These are phyloP conservation scores for Gryllus longicercus DNA, from an alignment of 2,888 invertebrate species.

Conservation along the genomic window DNA sequence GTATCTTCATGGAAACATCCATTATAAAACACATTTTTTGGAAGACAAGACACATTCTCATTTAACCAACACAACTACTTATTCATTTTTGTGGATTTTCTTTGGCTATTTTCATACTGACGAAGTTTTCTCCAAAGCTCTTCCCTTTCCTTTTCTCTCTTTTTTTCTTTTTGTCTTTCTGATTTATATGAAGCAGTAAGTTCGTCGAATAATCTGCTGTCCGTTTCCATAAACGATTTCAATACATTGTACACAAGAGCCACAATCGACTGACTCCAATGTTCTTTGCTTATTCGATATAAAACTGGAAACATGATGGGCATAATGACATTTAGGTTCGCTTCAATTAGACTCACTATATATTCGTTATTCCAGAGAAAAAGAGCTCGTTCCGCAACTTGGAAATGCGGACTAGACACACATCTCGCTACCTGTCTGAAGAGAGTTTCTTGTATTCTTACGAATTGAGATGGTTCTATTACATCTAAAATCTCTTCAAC, in stretches of 20 bases:
- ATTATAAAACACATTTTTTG: too few relatives aligned
- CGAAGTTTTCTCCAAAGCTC: slow-evolving; percentile 96
- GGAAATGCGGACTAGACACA: slow-evolving; percentile 62
- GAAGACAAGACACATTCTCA: too few relatives aligned
- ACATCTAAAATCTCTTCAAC: slow-evolving; percentile 99
- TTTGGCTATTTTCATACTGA: slow-evolving; percentile 51
- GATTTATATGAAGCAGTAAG: slow-evolving; percentile 98
- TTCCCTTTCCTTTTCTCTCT: slow-evolving; percentile 92
- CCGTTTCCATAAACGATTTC: slow-evolving; percentile 99
- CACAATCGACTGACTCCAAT: slow-evolving; percentile 99
- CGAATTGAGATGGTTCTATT: slow-evolving; percentile 98
- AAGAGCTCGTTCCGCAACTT: slow-evolving; percentile 98
- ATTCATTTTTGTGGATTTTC: neutral
- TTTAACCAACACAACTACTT: neutral
- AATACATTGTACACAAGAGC: slow-evolving; percentile 99
- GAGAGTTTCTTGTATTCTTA: slow-evolving; percentile 94
- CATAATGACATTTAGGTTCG: slow-evolving; percentile 96
- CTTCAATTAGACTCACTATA: slow-evolving; percentile 97
- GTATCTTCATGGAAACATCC: too few relatives aligned
- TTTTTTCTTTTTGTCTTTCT: slow-evolving; percentile 97
- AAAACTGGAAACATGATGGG: slow-evolving; percentile 99
- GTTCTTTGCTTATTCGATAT: slow-evolving; percentile 98
- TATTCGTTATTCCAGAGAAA: slow-evolving; percentile 99
- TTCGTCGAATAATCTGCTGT: slow-evolving; percentile 98
- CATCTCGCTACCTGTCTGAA: slow-evolving; percentile 98